These are phyloP conservation scores for Ramphastos sulfuratus DNA, from an alignment of 2,113 vertebrate genomes.

Conservation along the genomic window DNA sequence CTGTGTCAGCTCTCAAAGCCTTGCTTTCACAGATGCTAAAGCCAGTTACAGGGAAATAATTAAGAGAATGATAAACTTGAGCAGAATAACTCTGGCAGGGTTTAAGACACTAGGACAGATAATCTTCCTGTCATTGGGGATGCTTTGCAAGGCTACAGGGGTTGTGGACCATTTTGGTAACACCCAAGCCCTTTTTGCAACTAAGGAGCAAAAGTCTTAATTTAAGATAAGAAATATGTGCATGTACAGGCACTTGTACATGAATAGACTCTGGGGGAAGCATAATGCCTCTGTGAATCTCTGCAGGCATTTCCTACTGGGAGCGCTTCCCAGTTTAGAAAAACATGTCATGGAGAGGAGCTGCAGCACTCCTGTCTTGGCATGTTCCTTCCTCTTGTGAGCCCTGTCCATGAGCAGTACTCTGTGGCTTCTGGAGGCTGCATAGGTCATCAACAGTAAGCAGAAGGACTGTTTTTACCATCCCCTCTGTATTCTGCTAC, in stretches of 20 bases:
- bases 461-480: not conserved
- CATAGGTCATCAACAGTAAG: not conserved
- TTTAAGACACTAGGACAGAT: not conserved
- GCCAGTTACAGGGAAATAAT: not conserved
- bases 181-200: not conserved
- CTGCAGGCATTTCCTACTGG: constrained; percentile 36
- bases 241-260: not conserved
- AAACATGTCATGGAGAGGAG: not conserved
- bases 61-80: not conserved
- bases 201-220: not conserved
- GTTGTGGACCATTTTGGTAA: not conserved
- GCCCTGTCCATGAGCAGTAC: not conserved
- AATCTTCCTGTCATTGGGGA: not conserved
- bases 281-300: not conserved
- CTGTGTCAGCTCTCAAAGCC: not conserved
- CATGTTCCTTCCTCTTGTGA: not conserved
- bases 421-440: not conserved
- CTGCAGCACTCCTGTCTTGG: not conserved
- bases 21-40: not conserved
- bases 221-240: not conserved
- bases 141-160: not conserved
- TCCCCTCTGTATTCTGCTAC: not conserved
- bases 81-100: not conserved
- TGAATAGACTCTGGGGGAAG: not conserved
- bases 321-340: not conserved